Conservation (phyloP, 37 sponge, comb jelly and placozoan species). For the Dysidea cf. avara region DNA sequence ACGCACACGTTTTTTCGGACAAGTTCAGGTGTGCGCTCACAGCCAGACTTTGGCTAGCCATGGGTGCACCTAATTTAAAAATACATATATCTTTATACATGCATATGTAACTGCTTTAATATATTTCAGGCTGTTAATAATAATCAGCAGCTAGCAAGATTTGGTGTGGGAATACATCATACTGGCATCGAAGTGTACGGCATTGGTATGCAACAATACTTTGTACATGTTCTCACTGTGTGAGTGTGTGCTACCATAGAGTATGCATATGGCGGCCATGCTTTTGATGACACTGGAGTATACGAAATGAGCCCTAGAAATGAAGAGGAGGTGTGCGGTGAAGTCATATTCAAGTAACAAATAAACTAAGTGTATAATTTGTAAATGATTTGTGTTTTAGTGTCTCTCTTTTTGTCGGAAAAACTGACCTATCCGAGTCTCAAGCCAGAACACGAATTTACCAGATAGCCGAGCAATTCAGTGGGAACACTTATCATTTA, state of each 20-base stretch:
- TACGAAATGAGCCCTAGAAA: conserved; percentile 37
- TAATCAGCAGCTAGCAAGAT: not conserved
- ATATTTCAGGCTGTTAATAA: too few species aligned
- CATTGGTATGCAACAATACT: conserved; percentile 18
- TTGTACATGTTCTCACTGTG: not conserved
- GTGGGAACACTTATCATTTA: conserved; percentile 41
- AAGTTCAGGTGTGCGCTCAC: too few species aligned
- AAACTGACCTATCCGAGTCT: conserved; percentile 10
- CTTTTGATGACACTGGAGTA: conserved; percentile 49
- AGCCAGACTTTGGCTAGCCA: too few species aligned
- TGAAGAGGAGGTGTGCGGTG: conserved; percentile 9
- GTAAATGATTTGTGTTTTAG: too few species aligned
- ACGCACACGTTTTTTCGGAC: too few species aligned
- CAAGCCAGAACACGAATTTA: conserved; percentile 19
- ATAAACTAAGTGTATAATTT: too few species aligned
- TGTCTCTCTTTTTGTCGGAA: conserved; percentile 25
- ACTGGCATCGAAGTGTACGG: conserved; percentile 49
- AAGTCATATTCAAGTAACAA: conserved; percentile 4
- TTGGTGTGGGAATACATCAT: conserved; percentile 55
- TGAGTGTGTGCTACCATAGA: conserved; percentile 7
- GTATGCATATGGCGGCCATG: conserved; percentile 57
- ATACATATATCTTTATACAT: not conserved
- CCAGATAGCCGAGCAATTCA: conserved; percentile 24
- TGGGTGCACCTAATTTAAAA: too few species aligned
- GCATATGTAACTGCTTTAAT: not conserved